These are phyloP conservation scores for Eupeodes corollae DNA, from an alignment of 1,140 invertebrate genomes.

Conservation along the genomic window DNA sequence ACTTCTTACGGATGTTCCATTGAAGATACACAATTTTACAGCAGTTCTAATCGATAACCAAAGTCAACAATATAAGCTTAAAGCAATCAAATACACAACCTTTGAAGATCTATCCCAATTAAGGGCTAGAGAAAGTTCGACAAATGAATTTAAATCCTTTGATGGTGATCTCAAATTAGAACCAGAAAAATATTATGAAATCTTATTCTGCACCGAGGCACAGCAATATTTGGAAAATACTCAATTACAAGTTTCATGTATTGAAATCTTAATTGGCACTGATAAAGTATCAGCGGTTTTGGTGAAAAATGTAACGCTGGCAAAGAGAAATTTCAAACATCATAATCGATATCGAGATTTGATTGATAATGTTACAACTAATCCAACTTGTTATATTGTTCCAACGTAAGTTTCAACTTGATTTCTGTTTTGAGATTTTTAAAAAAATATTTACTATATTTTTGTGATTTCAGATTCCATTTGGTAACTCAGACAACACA, in stretches of 20 bases:
- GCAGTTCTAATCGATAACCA: conserved; percentile 26
- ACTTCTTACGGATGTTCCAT: conserved; percentile 29
- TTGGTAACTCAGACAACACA: conserved; percentile 30
- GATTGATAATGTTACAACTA: conserved; percentile 32
- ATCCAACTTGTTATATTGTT: conserved; percentile 34
- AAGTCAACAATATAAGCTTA: conserved; percentile 20
- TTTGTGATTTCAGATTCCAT: conserved; percentile 27
- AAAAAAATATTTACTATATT: conserved; percentile 12
- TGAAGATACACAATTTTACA: conserved; percentile 24
- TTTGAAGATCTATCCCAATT: conserved; percentile 19
- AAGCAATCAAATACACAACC: conserved; percentile 21
- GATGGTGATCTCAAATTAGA: conserved; percentile 28
- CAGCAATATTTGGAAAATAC: conserved; percentile 34
- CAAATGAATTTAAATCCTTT: conserved; percentile 5
- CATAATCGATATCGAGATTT: conserved; percentile 29
- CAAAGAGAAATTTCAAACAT: conserved; percentile 23
- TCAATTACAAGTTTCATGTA: conserved; percentile 23
- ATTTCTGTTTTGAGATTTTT: background rate
- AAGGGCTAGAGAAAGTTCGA: conserved; percentile 2
- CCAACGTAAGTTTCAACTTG: conserved; percentile 29
- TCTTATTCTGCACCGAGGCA: conserved; percentile 25
- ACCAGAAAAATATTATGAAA: conserved; percentile 25
- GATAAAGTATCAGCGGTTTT: conserved; percentile 25
- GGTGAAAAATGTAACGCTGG: conserved; percentile 19
- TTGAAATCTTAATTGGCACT: conserved; percentile 32